Conservation (phyloP, 2,797 vertebrate genomes). For the Scleropages formosus region DNA sequence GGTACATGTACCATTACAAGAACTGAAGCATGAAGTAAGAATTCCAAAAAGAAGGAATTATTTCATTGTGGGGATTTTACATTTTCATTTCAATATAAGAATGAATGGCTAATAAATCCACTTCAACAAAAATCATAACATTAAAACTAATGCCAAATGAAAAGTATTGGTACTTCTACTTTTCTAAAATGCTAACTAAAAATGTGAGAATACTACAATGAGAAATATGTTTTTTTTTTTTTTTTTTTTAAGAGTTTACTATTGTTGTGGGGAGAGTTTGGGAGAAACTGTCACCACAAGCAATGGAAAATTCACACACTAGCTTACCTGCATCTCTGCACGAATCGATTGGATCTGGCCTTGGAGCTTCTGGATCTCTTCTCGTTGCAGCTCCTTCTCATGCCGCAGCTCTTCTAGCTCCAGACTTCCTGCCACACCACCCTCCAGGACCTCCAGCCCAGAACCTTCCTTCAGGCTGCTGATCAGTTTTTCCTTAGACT, state of each 20-base stretch:
- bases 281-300: not conserved
- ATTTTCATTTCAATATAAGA: no score
- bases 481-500: slow-evolving; percentile 99
- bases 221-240: no score
- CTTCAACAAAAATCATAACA: no score
- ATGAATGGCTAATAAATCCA: no score
- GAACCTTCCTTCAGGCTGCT: slow-evolving; percentile 97
- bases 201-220: not conserved
- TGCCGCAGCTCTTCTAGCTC: slow-evolving; percentile 92
- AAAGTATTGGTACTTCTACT: no score
- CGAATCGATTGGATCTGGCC: slow-evolving; percentile 84
- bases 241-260: not conserved
- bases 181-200: no score
- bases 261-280: not conserved
- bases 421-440: slow-evolving; percentile 66
- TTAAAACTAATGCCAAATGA: no score
- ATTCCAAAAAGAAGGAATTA: not conserved
- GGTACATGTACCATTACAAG: not conserved
- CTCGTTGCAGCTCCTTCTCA: slow-evolving; percentile 86
- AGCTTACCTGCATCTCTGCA: slow-evolving; percentile 89
- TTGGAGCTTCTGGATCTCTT: slow-evolving; percentile 89
- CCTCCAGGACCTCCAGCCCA: slow-evolving; percentile 85
- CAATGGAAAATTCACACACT: slow-evolving; percentile 46
- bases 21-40: not conserved
- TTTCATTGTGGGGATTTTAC: no score